Evolutionary conservation across 2,113 vertebrate species (phyloP), one percentile per base, ranked within the genome.

Genomic region (Haemorhous mexicanus): DNA sequence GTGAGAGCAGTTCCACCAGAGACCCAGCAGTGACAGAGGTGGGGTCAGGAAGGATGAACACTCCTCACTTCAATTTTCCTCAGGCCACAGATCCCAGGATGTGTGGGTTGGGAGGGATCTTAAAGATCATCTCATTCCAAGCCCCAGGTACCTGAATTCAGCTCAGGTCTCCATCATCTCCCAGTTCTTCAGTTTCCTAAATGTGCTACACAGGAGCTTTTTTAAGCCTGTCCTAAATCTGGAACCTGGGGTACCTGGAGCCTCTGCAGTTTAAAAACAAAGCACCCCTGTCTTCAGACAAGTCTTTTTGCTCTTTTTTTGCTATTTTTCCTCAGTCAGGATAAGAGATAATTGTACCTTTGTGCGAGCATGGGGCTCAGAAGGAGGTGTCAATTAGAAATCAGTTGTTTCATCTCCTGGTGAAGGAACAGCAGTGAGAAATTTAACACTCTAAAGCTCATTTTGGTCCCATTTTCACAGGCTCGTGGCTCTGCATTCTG

Each of bases 301-400:
- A 61, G 8, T 17, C 20, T 19, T 67, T 56, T 56, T 49, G 49
- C 63, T 77, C 9, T 22, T 63, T 33, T 52, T 68, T 63, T 35
- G 14, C 28, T 22, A 4, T 53, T 75, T 76, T 74, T 50, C 43
- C 24, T 59, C 33, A 7, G 21, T 24, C 4, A 24, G 37, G 53
- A 18, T 37, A 12, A 87, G 58, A 75, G 74, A 21, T 8, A 37
- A 93, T 47, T n/a, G 2, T 58, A 27, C 44, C 39, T 87, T 32
- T 49, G 87, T 84, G 53, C 33, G 28, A 63, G 69, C 66, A 41
- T 66, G 33, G 50, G 59, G 66, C 81, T 93, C 74, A 76, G 77
- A 50, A 75, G 66, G 24, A 61, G 93, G 46, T 83, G 90, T 88
- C 92, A 92, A 6, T 83, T 87, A 84, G 88, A 79, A 92, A 85